These are phyloP conservation scores for Euleptes europaea DNA, from an alignment of 2,113 vertebrate species.

Conservation along the genomic window DNA sequence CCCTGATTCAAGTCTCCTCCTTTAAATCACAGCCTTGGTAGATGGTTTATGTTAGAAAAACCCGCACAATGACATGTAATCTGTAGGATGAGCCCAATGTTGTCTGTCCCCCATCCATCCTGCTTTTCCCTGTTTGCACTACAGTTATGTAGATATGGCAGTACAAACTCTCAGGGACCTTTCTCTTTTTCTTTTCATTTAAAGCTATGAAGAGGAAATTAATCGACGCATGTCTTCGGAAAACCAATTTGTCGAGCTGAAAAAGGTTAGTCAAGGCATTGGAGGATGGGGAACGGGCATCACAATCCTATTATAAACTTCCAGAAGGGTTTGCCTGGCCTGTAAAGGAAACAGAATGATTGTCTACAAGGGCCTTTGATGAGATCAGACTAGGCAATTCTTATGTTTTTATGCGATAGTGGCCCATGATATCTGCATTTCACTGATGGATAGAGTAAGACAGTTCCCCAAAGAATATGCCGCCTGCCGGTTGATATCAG, in stretches of 20 bases:
- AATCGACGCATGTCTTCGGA: conserved; percentile 81
- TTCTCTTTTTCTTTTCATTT: too few species aligned
- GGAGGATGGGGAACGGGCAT: background rate
- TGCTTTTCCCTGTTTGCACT: background rate
- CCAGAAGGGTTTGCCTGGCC: too few species aligned
- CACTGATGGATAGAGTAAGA: too few species aligned
- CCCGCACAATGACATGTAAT: too few species aligned
- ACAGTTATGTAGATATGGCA: background rate
- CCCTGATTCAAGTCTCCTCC: too few species aligned
- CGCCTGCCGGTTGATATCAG: too few species aligned
- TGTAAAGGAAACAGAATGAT: background rate
- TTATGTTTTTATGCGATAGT: background rate
- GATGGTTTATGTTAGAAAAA: too few species aligned
- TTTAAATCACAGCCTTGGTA: too few species aligned
- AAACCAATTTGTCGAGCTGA: conserved; percentile 86
- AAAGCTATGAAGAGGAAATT: conserved; percentile 87
- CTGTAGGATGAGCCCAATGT: too few species aligned
- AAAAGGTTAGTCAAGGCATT: conserved; percentile 75
- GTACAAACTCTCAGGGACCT: background rate
- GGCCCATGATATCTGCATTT: background rate
- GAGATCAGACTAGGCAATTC: background rate
- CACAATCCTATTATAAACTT: background rate
- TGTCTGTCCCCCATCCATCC: too few species aligned
- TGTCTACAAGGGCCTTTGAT: background rate
- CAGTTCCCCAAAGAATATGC: too few species aligned